These are phyloP conservation scores for Zapus hudsonius DNA, from an alignment of 2,113 vertebrate species.

Conservation along the genomic window DNA sequence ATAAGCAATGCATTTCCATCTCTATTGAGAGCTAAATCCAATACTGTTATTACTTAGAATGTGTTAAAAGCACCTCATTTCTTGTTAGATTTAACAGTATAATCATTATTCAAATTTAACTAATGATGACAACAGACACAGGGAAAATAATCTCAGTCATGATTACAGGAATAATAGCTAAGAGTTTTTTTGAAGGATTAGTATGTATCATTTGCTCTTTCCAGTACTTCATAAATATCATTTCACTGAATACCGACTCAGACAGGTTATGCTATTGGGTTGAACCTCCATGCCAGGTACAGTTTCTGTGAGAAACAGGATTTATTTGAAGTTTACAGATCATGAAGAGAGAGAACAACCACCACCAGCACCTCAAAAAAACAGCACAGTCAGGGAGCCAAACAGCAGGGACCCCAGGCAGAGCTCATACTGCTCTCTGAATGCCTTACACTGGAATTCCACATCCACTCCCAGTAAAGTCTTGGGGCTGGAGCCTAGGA, in stretches of 20 bases:
- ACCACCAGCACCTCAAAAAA: no score
- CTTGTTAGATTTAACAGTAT: conserved; percentile 19
- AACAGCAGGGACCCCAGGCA: no score
- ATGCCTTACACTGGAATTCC: no score
- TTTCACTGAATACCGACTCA: conserved; percentile 35
- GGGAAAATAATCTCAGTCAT: conserved; percentile 38
- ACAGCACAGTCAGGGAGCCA: no score
- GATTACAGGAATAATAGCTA: conserved; percentile 27
- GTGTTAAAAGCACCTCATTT: background rate
- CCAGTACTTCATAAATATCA: background rate
- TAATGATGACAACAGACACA: conserved; percentile 33
- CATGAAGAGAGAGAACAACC: no score
- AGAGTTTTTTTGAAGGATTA: conserved; percentile 31
- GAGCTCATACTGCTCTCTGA: no score
- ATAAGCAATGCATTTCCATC: background rate
- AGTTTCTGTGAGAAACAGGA: no score
- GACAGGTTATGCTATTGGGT: no score
- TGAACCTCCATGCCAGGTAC: no score
- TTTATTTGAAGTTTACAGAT: no score
- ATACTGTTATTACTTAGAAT: background rate
- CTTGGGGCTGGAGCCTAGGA: no score
- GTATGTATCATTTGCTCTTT: background rate
- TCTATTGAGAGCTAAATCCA: background rate
- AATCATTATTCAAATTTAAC: conserved; percentile 48
- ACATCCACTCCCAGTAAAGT: no score